Base-by-base conservation (phyloP, 2,797 vertebrate species). In the Synanceia verrucosa region DNA sequence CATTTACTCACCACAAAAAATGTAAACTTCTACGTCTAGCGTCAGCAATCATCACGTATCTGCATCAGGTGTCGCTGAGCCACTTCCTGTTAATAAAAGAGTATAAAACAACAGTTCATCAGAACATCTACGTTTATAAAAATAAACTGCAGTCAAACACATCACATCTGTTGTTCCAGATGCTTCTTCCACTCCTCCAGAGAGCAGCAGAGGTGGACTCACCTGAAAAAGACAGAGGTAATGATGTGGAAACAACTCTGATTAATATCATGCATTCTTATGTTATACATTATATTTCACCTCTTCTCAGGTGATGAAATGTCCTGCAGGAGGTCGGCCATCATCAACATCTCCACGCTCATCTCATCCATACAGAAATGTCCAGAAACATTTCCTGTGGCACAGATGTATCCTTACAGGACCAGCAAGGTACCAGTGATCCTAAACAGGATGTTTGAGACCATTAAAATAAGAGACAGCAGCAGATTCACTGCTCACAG, bases 291-390 rank as follows among this genome's bases (percentile, higher is more conserved):
- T 48, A 19, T 55, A 7, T 69, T 62, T 26, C 18, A 73, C 65
- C 48, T 69, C 84, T 41, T 62, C 59, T 24, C 78, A 91, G 73
- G 84, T 50, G 60, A 41, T 24, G 69, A 28, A 73, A 86, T 94
- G 87, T 94, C 93, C 34, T 94, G 92, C 72, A 91, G 77, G 50
- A 91, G 79, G 79, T 90, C 95, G n/a, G 92, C 93, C 60, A 70
- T 96, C 65, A 63, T 95, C 80, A 95, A 95, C 65, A 74, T 95
- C 28, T 94, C 94, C 34, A 70, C 89, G 0, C 0, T 80, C 2
- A 0, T 95, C 50, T 92, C 90, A 1, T 96, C 94, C 51, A 88
- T 95, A 0, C 43, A 90, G 70, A 92, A 72, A 57, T 92, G 92
- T 2, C 29, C 81, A 0, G 73, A 91, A 28, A 90, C 47, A 37